phyloP scores from a whole-genome alignment of 2,113 vertebrate species.

The Pyxicephalus adspersus region DNA sequence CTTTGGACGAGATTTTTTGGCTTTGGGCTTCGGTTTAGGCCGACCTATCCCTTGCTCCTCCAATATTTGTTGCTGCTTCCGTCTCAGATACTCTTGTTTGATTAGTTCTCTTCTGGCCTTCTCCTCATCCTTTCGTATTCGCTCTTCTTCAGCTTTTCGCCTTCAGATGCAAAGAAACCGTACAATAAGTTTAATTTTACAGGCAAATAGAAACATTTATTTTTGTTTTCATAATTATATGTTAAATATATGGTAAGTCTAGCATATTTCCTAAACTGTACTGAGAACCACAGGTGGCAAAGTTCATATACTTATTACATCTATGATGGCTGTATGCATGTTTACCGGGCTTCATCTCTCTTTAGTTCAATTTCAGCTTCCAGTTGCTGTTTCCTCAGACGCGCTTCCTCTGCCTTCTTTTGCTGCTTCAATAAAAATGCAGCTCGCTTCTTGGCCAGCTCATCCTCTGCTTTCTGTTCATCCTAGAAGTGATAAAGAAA shows the following conservation, averaged over 20 bases:
- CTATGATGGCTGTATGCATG: too few species aligned
- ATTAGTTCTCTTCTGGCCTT: conserved; percentile 92
- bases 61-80: conserved; percentile 91
- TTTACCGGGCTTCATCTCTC: conserved; percentile 88
- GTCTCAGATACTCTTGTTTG: conserved; percentile 91
- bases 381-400: conserved; percentile 84
- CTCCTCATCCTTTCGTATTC: conserved; percentile 93
- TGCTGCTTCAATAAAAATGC: conserved; percentile 94
- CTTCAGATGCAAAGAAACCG: conserved; percentile 64
- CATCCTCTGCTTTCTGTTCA: conserved; percentile 92
- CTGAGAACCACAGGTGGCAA: not conserved
- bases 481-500: conserved; percentile 71
- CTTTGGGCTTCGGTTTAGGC: conserved; percentile 80
- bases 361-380: conserved; percentile 89
- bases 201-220: too few species aligned
- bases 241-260: too few species aligned
- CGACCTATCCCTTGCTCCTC: conserved; percentile 91
- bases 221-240: too few species aligned
- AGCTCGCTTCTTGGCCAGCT: conserved; percentile 88
- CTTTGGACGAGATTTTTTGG: conserved; percentile 83
- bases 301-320: not conserved
- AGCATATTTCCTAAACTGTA: too few species aligned
- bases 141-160: conserved; percentile 92
- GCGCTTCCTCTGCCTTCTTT: conserved; percentile 91
- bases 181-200: too few species aligned